Base-by-base conservation (phyloP, 1,140 invertebrate genomes). In the Drosophila tropicalis region DNA sequence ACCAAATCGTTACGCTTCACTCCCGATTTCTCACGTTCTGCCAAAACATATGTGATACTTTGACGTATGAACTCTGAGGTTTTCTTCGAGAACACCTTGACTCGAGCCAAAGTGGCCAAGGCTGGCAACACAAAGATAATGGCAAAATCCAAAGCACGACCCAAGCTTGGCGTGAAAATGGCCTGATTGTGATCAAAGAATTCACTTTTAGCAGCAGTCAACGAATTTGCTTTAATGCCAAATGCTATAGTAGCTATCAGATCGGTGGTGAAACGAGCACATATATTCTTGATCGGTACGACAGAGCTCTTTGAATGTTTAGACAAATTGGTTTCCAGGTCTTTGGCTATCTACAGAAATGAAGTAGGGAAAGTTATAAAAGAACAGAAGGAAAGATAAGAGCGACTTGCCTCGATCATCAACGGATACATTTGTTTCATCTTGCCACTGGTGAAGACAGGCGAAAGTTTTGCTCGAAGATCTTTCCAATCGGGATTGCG, bases 201-300 rank as follows among this genome's bases (percentile, higher is more conserved):
- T 34, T 92, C 92, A 1, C 83, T 93, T 19, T 93, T 77, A 3
- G 93, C 89, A 72, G 94, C 90, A 15, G 90, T 90, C n/a, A 94
- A 76, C 2, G 93, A 93, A 44, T 94, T 93, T 2, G 94, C 93
- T 54, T 94, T 92, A 65, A 94, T 91, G 15, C 94, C 94, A 76
- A 94, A 95, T 5, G 93, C 94, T 62, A 93, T 93, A 3, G 92
- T 93, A 2, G 94, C 94, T 44, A 95, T 95, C 5, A 94, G 92
- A 81, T 95, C 94, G 10, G 94, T 94, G 6, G 93, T 93, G 67
- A 93, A 95, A 67, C 93, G 93, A 0, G 92, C 86, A 63, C 92
- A 92, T 32, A 94, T 32, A 34, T 94, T 93, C 79, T 93, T 93
- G 3, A 92, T 73, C 17, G 92, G 90, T 1, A 72, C 61, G 0